A percentile compares a stretch with the other conserved stretches of the same genome.
These are phyloP conservation scores for Circaetus gallicus DNA, from an alignment of 2,113 vertebrate genomes.

Conservation along the genomic window DNA sequence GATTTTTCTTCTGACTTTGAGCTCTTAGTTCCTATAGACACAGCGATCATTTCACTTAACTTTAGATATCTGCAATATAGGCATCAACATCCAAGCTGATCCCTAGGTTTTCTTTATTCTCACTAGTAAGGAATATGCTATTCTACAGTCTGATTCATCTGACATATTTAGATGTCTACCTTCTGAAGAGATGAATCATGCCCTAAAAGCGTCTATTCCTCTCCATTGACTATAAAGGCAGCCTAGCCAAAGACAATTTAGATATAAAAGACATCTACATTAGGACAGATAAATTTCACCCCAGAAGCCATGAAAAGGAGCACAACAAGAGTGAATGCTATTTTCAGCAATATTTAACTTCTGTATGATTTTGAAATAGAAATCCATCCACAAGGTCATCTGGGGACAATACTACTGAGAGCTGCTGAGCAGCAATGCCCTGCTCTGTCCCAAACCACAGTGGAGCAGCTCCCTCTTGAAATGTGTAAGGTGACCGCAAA, in stretches of 20 bases:
- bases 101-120: not conserved
- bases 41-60: not conserved
- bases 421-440: not conserved
- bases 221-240: not conserved
- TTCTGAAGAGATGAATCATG: conserved; percentile 3
- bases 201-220: conserved; percentile 10
- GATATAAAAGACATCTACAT: not conserved
- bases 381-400: not conserved
- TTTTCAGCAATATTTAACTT: conserved; percentile 23
- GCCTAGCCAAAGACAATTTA: conserved; percentile 3
- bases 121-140: not conserved
- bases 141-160: conserved; percentile 40
- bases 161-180: conserved; percentile 49
- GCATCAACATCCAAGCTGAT: not conserved
- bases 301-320: not conserved
- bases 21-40: not conserved
- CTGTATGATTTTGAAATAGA: not conserved
- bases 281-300: not conserved
- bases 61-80: not conserved
- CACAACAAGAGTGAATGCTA: not conserved
- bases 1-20: not conserved
- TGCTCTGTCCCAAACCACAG: not conserved
- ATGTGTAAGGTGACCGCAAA: not conserved
- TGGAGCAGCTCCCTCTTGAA: not conserved
- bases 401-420: not conserved